These are phyloP conservation scores for Dicaeum eximium DNA, from an alignment of 2,113 vertebrate genomes.

Conservation along the genomic window DNA sequence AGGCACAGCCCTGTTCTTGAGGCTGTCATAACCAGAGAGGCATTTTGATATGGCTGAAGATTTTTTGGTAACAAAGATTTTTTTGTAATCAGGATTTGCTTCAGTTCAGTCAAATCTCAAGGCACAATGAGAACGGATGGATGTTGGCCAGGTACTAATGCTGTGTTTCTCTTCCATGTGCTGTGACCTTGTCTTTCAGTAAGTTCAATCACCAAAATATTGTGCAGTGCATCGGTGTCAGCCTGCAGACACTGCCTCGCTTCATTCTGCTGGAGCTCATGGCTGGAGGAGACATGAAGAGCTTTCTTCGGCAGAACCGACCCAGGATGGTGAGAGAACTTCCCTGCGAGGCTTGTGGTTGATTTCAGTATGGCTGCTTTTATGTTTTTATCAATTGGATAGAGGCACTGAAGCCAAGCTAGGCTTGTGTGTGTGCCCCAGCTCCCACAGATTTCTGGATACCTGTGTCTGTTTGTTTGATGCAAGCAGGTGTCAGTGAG, in stretches of 20 bases:
- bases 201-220: constrained; percentile 92
- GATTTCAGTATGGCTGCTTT: background rate
- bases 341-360: background rate
- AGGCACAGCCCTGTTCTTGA: background rate
- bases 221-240: constrained; percentile 85
- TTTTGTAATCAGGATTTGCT: background rate
- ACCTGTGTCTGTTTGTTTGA: background rate
- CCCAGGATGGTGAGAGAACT: constrained; percentile 76
- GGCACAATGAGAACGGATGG: background rate
- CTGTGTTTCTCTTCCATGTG: background rate
- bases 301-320: constrained; percentile 86
- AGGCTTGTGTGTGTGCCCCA: background rate
- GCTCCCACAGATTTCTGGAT: background rate
- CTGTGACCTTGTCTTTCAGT: constrained; percentile 58
- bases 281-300: constrained; percentile 93
- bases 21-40: background rate
- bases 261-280: constrained; percentile 94
- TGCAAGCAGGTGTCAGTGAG: background rate
- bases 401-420: background rate
- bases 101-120: background rate
- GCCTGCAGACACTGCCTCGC: constrained; percentile 81
- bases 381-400: background rate
- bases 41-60: background rate
- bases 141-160: background rate
- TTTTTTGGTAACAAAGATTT: background rate